A percentile compares a stretch with the other conserved stretches of the same genome.
Evolutionary conservation across 1,140 invertebrate genomes (phyloP).

Genomic region (Papilio polyxenes): DNA sequence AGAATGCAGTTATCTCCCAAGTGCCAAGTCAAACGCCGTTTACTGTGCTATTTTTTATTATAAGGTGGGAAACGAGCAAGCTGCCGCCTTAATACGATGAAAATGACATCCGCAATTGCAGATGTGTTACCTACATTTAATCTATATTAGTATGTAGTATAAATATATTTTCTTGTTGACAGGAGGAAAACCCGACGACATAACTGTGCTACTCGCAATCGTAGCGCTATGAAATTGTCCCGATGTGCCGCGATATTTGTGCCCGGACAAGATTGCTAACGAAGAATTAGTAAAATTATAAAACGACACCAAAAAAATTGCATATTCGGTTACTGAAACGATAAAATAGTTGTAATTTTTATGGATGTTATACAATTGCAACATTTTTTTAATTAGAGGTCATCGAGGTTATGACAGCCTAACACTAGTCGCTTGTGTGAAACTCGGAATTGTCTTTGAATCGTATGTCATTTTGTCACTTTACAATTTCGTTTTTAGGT

Average conservation of each 20-base stretch:
- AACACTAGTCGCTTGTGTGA: constrained; percentile 33
- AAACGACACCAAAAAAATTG: constrained; percentile 70
- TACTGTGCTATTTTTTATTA: no score
- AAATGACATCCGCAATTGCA: no score
- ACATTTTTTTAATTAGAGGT: not conserved
- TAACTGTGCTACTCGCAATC: constrained; percentile 96
- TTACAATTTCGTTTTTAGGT: not conserved
- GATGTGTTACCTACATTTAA: no score
- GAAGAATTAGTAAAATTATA: constrained; percentile 59
- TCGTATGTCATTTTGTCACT: not conserved
- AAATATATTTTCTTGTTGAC: constrained; percentile 68
- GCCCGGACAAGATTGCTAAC: constrained; percentile 52
- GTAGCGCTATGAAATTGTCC: constrained; percentile 86
- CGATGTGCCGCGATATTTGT: constrained; percentile 59
- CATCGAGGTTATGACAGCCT: constrained; percentile 10
- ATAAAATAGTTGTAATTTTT: constrained; percentile 34
- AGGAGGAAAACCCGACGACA: constrained; percentile 99
- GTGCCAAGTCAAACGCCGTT: no score
- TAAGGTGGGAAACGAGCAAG: no score
- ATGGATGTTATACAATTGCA: constrained; percentile 25
- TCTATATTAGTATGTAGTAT: no score
- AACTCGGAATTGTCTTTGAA: constrained; percentile 11
- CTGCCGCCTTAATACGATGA: no score
- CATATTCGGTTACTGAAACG: constrained; percentile 46
- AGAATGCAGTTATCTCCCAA: no score